Evolutionary conservation across 1,140 invertebrate genomes (phyloP).

Genomic region (Paraescarpia echinospica): DNA sequence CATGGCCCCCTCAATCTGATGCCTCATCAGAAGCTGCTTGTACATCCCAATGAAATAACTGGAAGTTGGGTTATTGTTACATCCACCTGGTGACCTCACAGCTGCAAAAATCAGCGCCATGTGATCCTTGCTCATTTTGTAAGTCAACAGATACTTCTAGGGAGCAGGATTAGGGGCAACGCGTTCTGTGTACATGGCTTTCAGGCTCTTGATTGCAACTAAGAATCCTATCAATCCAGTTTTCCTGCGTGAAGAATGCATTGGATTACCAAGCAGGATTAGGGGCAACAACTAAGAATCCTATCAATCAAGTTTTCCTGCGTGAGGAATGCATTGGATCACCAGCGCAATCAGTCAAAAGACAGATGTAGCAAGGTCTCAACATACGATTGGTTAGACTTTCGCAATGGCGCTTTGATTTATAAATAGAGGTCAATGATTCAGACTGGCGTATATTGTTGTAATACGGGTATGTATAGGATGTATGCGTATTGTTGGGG

Average conservation of each 20-base stretch:
- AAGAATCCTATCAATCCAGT: too few relatives aligned
- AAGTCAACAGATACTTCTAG: background rate
- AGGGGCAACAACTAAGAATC: constrained; percentile 11
- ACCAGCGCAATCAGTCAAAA: constrained; percentile 7
- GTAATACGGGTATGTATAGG: too few relatives aligned
- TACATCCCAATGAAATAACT: background rate
- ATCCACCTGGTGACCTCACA: too few relatives aligned
- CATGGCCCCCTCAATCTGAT: background rate
- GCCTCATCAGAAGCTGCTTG: constrained; percentile 10
- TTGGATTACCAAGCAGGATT: too few relatives aligned
- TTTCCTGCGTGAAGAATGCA: too few relatives aligned
- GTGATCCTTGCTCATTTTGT: constrained; percentile 11
- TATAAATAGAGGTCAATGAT: too few relatives aligned
- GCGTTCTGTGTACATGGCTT: background rate
- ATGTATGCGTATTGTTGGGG: too few relatives aligned
- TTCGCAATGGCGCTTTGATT: background rate
- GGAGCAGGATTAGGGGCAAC: constrained; percentile 1
- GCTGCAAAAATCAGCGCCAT: too few relatives aligned
- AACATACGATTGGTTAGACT: background rate
- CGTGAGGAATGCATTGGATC: constrained; percentile 10
- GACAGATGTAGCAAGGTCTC: background rate
- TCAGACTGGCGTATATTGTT: too few relatives aligned
- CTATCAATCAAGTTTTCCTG: background rate
- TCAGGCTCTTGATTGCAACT: constrained; percentile 16
- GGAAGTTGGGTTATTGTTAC: background rate